Percentiles rank a stretch among this genome's conserved stretches.
phyloP scores from a whole-genome alignment of 2,888 invertebrate genomes.

The Anticlea derivata region DNA sequence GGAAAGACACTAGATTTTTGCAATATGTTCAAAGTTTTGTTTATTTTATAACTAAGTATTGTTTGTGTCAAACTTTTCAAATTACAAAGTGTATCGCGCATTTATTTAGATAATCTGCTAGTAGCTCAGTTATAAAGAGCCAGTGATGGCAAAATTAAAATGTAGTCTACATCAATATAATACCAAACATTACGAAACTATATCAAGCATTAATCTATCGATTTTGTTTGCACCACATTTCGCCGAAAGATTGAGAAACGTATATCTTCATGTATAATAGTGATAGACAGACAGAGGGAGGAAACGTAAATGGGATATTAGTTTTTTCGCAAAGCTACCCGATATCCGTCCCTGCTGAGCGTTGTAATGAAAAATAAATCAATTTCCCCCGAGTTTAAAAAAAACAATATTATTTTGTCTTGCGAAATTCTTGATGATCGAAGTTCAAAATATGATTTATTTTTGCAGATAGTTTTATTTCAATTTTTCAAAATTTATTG shows the following conservation, averaged over 20 bases:
- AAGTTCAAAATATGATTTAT: no score
- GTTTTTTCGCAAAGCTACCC: constrained; percentile 71
- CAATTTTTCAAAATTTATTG: no score
- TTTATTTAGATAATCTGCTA: no score
- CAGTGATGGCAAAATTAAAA: no score
- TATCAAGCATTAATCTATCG: constrained; percentile 1
- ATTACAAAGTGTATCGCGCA: background rate
- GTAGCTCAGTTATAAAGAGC: no score
- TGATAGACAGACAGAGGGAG: constrained; percentile 52
- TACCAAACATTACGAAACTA: background rate
- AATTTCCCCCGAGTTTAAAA: constrained; percentile 60
- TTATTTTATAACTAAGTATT: background rate
- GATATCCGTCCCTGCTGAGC: constrained; percentile 61
- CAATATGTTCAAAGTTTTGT: background rate
- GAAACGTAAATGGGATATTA: constrained; percentile 76
- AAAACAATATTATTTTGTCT: constrained; percentile 37
- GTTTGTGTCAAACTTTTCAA: background rate
- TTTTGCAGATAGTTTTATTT: no score
- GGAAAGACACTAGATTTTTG: constrained; percentile 28
- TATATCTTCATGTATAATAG: constrained; percentile 25
- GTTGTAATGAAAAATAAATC: constrained; percentile 75
- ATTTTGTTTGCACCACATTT: constrained; percentile 6
- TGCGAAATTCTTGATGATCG: background rate
- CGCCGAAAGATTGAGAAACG: constrained; percentile 24
- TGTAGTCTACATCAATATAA: no score